These are phyloP conservation scores for Hyperopisus bebe DNA, from an alignment of 2,113 vertebrate species.

Conservation along the genomic window DNA sequence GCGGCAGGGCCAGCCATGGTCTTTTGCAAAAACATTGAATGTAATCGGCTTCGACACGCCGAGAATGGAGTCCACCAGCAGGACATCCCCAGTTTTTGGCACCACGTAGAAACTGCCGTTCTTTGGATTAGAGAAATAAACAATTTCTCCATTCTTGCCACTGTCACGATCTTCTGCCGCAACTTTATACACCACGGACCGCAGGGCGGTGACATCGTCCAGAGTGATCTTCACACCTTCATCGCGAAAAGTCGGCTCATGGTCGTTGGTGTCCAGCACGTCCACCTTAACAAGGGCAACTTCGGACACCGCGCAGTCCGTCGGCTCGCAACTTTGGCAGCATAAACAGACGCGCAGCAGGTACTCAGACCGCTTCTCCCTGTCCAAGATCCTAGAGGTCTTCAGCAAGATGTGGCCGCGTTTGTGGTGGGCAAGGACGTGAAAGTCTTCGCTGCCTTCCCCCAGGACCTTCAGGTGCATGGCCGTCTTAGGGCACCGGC, in stretches of 20 bases:
- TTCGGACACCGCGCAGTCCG: constrained; percentile 39
- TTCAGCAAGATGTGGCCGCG: constrained; percentile 67
- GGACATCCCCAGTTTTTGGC: constrained; percentile 75
- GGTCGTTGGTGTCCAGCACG: constrained; percentile 80
- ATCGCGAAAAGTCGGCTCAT: constrained; percentile 64
- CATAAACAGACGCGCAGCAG: constrained; percentile 61
- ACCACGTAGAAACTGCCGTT: constrained; percentile 77
- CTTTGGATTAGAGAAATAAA: constrained; percentile 67
- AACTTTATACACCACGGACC: constrained; percentile 63
- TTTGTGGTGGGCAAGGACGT: constrained; percentile 67
- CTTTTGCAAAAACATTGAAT: constrained; percentile 69
- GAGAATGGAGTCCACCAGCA: constrained; percentile 78
- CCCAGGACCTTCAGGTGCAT: constrained; percentile 67
- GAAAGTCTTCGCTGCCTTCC: constrained; percentile 66
- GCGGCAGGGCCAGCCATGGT: constrained; percentile 70
- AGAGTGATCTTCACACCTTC: constrained; percentile 56
- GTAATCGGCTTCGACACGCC: constrained; percentile 60
- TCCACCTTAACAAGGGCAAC: constrained; percentile 69
- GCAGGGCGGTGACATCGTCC: constrained; percentile 73
- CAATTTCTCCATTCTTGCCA: constrained; percentile 73
- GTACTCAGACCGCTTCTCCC: constrained; percentile 67
- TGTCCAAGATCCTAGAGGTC: constrained; percentile 66
- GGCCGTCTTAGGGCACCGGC: constrained; percentile 58
- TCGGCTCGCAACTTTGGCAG: constrained; percentile 53
- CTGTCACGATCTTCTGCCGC: constrained; percentile 68